These are phyloP conservation scores for Diceros bicornis DNA, from an alignment of 2,797 vertebrate genomes.

Conservation along the genomic window DNA sequence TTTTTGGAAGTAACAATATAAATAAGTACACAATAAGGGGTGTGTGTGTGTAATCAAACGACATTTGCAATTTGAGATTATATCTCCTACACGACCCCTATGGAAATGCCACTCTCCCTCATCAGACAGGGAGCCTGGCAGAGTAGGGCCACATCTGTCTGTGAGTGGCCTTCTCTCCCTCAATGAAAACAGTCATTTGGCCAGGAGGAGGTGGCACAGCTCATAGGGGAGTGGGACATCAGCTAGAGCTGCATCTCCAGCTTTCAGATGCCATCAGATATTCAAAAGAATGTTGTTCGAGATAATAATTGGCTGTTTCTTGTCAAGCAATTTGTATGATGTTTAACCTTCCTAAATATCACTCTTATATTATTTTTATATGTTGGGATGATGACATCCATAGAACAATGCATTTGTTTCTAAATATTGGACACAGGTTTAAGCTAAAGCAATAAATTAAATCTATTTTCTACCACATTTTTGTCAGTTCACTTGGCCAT, in stretches of 20 bases:
- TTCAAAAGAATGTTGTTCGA: neutral
- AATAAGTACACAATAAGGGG: neutral
- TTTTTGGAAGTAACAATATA: neutral
- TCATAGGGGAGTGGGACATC: accelerated
- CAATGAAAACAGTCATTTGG: neutral
- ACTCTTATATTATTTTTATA: neutral
- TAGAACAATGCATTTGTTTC: neutral
- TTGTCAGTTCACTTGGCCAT: neutral
- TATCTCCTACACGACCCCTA: neutral
- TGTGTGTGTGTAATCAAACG: neutral
- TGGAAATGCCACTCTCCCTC: neutral
- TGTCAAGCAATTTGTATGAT: neutral
- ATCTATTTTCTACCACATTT: neutral
- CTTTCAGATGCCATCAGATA: neutral
- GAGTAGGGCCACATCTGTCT: neutral
- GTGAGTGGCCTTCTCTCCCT: neutral
- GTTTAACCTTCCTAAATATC: neutral
- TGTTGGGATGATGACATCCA: neutral
- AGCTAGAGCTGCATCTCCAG: neutral
- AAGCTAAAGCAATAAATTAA: neutral
- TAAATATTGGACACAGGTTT: conserved; percentile 23
- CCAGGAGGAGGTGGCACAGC: neutral
- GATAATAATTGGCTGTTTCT: neutral
- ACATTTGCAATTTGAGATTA: neutral
- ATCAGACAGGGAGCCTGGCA: neutral